Base-by-base conservation (phyloP, 2,797 vertebrate genomes). In the Chaetophractus vellerosus region DNA sequence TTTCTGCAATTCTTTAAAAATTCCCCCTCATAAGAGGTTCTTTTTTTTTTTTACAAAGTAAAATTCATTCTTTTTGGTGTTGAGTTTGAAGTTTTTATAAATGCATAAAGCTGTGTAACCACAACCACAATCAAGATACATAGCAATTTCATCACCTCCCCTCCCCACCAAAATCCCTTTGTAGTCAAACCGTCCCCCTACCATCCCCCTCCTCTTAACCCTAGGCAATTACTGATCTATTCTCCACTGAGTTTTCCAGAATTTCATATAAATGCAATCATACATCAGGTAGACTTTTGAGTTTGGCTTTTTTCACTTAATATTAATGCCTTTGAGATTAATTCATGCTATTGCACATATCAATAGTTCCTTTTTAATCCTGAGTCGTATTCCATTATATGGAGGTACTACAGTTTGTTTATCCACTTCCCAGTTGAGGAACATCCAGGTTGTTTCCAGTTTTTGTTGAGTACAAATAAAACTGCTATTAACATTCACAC, bases 1-100 rank as follows among this genome's bases (percentile, higher is more conserved):
- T 92, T 92, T 85, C 61, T 88, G 31, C 52, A 89, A 86, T 83
- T 84, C 85, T 91, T 91, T 88, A 48, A 90, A 80, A 26, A 76
- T 88, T 55, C 78, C 71, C 64, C 15, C 6, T 45, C 6, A 31
- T 15, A 26, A 50, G 45, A 5, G 69, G 15, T 61, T 79, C 61
- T 76, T 19, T 52, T 78, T 69, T 59, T 59, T 59, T 64, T 64
- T 31, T 28, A 64, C 18, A 57, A 19, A 57, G 18, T 78, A 61
- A 26, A 84, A 21, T 84, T 89, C 38, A 38, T 38, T 38, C 38
- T 38, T 38, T 38, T 6, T 38, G 38, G 38, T 38, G 38, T 38
- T 38, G 4, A 38, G 38, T 38, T 38, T 38, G 38, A 38, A 38
- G 38, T 38, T 38, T n/a, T 80, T 57, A 85, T 72, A 93, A 92